Conservation (phyloP, 2,888 invertebrate genomes). For the Achlya flavicornis region DNA sequence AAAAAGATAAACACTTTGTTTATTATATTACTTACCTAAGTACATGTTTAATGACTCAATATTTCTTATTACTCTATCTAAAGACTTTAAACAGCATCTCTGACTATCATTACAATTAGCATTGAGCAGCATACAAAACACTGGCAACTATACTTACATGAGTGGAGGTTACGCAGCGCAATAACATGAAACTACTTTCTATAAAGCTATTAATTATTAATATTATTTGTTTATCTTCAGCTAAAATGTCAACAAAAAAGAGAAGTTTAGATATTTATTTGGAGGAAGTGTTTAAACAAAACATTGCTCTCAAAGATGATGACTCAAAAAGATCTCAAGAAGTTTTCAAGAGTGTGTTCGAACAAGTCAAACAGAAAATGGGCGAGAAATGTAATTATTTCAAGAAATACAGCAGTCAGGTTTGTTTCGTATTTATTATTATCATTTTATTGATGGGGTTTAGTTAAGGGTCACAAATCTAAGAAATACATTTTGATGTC, state of each 20-base stretch:
- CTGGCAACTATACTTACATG: too few species aligned
- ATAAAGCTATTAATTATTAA: background rate
- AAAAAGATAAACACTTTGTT: too few species aligned
- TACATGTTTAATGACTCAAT: too few species aligned
- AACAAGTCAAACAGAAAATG: conserved; percentile 67
- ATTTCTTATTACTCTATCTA: too few species aligned
- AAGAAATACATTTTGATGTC: too few species aligned
- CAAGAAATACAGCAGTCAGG: conserved; percentile 63
- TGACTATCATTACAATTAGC: too few species aligned
- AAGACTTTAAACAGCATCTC: too few species aligned
- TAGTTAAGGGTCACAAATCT: too few species aligned
- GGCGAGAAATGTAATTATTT: conserved; percentile 68
- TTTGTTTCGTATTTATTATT: conserved; percentile 25
- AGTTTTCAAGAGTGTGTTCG: conserved; percentile 68
- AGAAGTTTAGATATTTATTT: conserved; percentile 61
- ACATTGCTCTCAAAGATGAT: conserved; percentile 64
- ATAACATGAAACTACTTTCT: background rate
- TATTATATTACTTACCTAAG: too few species aligned
- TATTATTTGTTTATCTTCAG: conserved; percentile 14
- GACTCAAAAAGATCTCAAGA: conserved; percentile 55
- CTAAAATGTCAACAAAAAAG: conserved; percentile 57
- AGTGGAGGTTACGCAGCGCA: too few species aligned
- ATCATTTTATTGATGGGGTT: background rate
- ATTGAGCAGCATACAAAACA: too few species aligned
- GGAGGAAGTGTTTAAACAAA: conserved; percentile 62